Conservation (phyloP, 2,113 vertebrate species). For the Bagarius yarrelli region DNA sequence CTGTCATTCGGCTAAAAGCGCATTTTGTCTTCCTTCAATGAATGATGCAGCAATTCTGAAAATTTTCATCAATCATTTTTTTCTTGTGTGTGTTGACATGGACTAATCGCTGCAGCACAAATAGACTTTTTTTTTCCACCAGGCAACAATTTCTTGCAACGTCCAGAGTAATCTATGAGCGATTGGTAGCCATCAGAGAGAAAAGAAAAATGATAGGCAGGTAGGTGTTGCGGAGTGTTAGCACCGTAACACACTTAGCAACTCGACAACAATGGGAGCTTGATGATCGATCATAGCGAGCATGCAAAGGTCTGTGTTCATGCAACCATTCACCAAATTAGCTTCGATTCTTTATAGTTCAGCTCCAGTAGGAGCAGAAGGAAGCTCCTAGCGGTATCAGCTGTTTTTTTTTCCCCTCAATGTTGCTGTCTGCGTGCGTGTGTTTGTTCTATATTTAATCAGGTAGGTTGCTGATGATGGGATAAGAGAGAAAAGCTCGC, state of each 20-base stretch:
- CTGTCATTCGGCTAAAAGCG: slow-evolving; percentile 20
- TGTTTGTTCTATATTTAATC: slow-evolving; percentile 47
- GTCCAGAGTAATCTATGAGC: not conserved
- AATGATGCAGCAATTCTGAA: slow-evolving; percentile 19
- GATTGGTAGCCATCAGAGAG: slow-evolving; percentile 1
- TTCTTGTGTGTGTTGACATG: not conserved
- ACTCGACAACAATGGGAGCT: slow-evolving; percentile 19
- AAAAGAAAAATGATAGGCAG: slow-evolving; percentile 1
- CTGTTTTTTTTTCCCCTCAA: slow-evolving; percentile 6
- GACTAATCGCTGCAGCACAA: slow-evolving; percentile 29
- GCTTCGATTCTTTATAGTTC: slow-evolving; percentile 36
- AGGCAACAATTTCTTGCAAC: slow-evolving; percentile 21
- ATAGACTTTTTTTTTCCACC: slow-evolving; percentile 1
- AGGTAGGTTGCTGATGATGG: slow-evolving; percentile 39
- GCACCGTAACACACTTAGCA: slow-evolving; percentile 4
- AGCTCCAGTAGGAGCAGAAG: slow-evolving; percentile 15
- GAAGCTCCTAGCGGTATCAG: slow-evolving; percentile 31
- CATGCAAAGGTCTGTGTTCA: slow-evolving; percentile 27
- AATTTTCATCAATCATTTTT: slow-evolving; percentile 16
- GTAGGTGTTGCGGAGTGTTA: slow-evolving; percentile 9
- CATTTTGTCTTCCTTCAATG: slow-evolving; percentile 19
- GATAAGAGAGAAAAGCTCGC: slow-evolving; percentile 22
- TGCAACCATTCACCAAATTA: slow-evolving; percentile 41
- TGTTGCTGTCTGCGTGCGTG: slow-evolving; percentile 9
- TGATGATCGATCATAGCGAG: slow-evolving; percentile 19